Evolutionary conservation across 2,888 invertebrate genomes (phyloP).

Genomic region (Macrosoma leucophasiata): DNA sequence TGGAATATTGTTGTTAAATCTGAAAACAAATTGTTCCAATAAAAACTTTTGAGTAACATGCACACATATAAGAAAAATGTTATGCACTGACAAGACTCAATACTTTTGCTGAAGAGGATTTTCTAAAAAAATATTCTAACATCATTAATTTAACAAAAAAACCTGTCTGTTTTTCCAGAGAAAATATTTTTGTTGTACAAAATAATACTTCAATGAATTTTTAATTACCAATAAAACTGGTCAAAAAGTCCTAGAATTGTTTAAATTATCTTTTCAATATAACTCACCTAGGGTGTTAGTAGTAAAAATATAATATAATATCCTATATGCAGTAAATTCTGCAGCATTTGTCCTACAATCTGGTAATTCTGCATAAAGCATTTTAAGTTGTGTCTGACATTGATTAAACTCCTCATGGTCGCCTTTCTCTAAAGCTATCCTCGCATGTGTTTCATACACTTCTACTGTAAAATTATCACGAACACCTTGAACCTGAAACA

Average conservation of each 20-base stretch:
- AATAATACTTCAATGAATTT: too few relatives aligned
- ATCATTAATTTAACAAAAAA: too few relatives aligned
- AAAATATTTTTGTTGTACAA: too few relatives aligned
- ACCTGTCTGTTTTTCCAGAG: too few relatives aligned
- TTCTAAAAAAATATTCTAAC: too few relatives aligned
- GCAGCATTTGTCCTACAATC: constrained; percentile 81
- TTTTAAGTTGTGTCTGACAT: constrained; percentile 98
- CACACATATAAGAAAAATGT: too few relatives aligned
- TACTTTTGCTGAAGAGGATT: too few relatives aligned
- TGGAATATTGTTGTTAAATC: constrained; percentile 95
- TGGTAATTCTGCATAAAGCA: constrained; percentile 90
- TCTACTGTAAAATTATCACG: constrained; percentile 96
- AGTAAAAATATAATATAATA: constrained; percentile 98
- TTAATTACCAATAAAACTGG: too few relatives aligned
- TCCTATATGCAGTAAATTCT: constrained; percentile 97
- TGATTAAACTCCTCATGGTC: constrained; percentile 99
- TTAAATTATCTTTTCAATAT: too few relatives aligned
- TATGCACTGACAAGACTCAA: too few relatives aligned
- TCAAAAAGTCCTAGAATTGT: too few relatives aligned
- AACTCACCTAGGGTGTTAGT: constrained; percentile 93
- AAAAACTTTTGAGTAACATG: too few relatives aligned
- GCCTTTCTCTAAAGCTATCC: constrained; percentile 97
- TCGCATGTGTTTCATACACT: constrained; percentile 99
- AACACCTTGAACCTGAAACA: constrained; percentile 91
- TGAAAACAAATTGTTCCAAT: constrained; percentile 72